Evolutionary conservation across 2,797 vertebrate species (phyloP).

Genomic region (Centropyge bicolor): DNA sequence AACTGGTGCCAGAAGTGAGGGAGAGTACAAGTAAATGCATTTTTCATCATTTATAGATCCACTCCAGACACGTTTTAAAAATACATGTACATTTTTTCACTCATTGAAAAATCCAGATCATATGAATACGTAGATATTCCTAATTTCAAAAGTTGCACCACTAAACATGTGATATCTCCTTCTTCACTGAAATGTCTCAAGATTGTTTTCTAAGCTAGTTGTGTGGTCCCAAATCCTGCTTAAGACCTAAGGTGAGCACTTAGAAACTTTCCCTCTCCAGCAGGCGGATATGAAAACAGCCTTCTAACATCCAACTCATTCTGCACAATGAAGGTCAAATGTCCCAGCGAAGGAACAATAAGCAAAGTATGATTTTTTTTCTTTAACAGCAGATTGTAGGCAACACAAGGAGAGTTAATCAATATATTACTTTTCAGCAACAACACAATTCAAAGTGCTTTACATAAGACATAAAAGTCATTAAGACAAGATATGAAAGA

Average conservation of each 20-base stretch:
- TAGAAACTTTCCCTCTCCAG: neutral
- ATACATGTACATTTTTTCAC: neutral
- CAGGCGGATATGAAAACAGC: neutral
- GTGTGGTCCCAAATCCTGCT: neutral
- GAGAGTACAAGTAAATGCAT: neutral
- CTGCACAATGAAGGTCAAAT: neutral
- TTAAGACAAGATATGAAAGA: neutral
- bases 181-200: neutral
- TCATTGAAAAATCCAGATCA: neutral
- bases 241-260: neutral
- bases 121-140: neutral
- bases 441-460: neutral
- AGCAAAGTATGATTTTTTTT: neutral
- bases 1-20: neutral
- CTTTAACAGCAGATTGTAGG: neutral
- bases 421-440: neutral
- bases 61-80: neutral
- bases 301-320: neutral
- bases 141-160: neutral
- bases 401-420: neutral
- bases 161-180: neutral
- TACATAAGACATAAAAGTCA: neutral
- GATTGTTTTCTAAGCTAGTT: neutral
- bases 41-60: neutral
- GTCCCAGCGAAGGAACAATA: neutral